Evolutionary conservation across 2,113 vertebrate species (phyloP), one percentile per base, ranked within the genome.

Genomic region (Phrynosoma blainvillii): DNA sequence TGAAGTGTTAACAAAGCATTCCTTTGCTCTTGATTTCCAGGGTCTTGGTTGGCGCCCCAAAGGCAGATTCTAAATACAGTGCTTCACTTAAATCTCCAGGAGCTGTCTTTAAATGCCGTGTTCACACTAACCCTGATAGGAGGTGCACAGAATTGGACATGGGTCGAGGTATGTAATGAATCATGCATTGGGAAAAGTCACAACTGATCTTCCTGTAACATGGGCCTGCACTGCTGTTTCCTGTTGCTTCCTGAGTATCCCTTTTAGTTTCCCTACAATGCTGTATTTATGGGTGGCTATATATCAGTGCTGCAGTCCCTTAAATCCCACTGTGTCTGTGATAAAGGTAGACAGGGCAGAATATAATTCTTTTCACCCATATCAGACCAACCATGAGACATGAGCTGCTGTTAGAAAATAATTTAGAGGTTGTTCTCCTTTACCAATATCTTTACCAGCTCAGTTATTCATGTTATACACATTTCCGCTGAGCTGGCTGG

Each of bases 131-230:
- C 94, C 99, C 99, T 1, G 98, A 98, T 27, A 97, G 96, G 89
- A 98, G 98, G 94, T 99, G 99, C 96, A 99, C 99, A 13, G 99
- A 99, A 94, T 97, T 99, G 96, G 98, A 99, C 94, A 98, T 99
- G 95, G 98, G 98, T 86, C 96, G 98, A 99, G 98, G 99, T 99
- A 88, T 87, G 98, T 97, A 84, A 11, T 30, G 75, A 47, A 47
- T 47, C 47, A 47, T 47, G 47, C 47, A 47, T 47, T 47, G 76
- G 23, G 23, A 32, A 16, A 23, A n/a, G 11, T 32, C 21, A 65
- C 27, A 47, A 3, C 62, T 54, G 20, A 42, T 52, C 30, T 68
- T 79, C 21, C 76, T 79, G 75, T 62, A 79, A 70, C n/a, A 83
- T 70, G 18, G 5, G 47, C 8, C 13, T 62, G n/a, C 42, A 5